phyloP scores from a whole-genome alignment of 2,888 invertebrate species.

The Amphipyra berbera region DNA sequence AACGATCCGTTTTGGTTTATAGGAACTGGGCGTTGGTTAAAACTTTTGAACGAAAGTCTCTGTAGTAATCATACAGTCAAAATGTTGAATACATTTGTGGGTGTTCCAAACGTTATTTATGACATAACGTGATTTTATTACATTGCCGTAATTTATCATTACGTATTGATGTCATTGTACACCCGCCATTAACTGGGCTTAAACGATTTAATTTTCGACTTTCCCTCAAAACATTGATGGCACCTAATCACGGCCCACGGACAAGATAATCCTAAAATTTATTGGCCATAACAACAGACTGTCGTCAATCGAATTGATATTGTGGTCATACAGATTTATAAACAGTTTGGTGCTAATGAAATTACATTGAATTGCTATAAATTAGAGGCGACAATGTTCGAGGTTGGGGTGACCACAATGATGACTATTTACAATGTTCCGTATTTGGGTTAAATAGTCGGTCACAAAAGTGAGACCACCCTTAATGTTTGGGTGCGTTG shows the following conservation, averaged over 20 bases:
- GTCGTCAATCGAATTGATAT: constrained; percentile 81
- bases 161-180: constrained; percentile 73
- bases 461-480: constrained; percentile 78
- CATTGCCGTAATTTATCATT: constrained; percentile 73
- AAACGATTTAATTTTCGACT: constrained; percentile 86
- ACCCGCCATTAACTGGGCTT: constrained; percentile 82
- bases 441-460: constrained; percentile 79
- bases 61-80: constrained; percentile 16
- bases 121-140: constrained; percentile 61
- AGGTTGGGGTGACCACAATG: constrained; percentile 76
- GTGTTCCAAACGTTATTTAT: constrained; percentile 61
- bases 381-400: constrained; percentile 76
- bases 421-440: constrained; percentile 73
- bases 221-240: constrained; percentile 84
- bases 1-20: too few relatives aligned
- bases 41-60: not conserved
- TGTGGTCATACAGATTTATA: constrained; percentile 81
- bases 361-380: constrained; percentile 86
- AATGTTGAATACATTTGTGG: constrained; percentile 51
- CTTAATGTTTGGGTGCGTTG: constrained; percentile 74
- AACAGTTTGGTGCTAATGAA: constrained; percentile 85
- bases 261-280: constrained; percentile 88
- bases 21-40: too few relatives aligned
- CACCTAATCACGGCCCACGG: constrained; percentile 84
- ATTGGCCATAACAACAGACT: constrained; percentile 83